These are phyloP conservation scores for Sander vitreus DNA, from an alignment of 2,113 vertebrate genomes.

Conservation along the genomic window DNA sequence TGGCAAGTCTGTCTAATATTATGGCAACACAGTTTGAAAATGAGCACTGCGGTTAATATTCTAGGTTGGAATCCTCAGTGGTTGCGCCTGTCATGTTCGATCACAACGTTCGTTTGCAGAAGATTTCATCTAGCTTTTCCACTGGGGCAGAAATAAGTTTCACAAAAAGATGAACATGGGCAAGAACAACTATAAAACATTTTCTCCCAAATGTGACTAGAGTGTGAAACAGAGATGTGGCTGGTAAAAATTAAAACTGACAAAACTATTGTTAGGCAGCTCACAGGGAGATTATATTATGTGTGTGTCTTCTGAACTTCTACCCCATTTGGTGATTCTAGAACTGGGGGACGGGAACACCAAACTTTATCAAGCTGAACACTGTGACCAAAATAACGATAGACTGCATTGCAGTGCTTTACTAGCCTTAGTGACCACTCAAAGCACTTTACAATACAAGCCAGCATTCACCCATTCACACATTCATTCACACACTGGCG, in stretches of 20 bases:
- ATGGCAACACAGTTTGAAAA: conserved; percentile 11
- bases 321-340: neutral
- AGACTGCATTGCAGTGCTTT: too few species aligned
- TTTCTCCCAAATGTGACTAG: conserved; percentile 35
- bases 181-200: conserved; percentile 55
- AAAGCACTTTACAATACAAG: too few species aligned
- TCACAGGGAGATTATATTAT: conserved; percentile 33
- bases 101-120: conserved; percentile 29
- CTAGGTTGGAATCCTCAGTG: conserved; percentile 40
- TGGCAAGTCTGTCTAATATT: neutral
- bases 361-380: neutral
- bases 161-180: conserved; percentile 38
- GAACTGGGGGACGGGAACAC: neutral
- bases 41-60: conserved; percentile 45
- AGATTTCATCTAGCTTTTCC: conserved; percentile 43
- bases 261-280: conserved; percentile 34
- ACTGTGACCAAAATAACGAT: neutral
- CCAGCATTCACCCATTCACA: too few species aligned
- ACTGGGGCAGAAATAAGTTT: conserved; percentile 50
- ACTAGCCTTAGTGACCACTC: too few species aligned
- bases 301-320: conserved; percentile 15
- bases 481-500: too few species aligned
- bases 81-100: conserved; percentile 51
- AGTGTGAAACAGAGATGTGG: conserved; percentile 31
- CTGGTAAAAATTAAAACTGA: conserved; percentile 39